These are phyloP conservation scores for Eugnorisma glareosa DNA, from an alignment of 2,888 invertebrate genomes.

Conservation along the genomic window DNA sequence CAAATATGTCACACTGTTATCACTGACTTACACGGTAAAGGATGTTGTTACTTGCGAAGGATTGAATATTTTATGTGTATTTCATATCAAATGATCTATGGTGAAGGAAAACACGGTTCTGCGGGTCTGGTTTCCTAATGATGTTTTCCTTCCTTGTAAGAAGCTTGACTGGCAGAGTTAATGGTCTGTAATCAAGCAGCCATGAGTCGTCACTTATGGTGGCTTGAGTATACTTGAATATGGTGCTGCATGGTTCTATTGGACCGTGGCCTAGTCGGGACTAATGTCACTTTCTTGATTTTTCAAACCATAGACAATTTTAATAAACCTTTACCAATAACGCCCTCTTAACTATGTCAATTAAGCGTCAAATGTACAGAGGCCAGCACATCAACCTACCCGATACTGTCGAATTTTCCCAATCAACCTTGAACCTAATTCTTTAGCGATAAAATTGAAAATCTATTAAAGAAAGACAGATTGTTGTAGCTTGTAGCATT, in stretches of 20 bases:
- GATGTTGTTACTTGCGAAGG: conserved; percentile 2
- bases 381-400: too few species aligned
- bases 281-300: background rate
- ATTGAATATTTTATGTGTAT: conserved; percentile 26
- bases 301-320: background rate
- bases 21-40: conserved; percentile 3
- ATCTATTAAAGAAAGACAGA: too few species aligned
- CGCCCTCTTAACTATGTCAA: background rate
- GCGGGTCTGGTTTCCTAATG: background rate
- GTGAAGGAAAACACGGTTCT: conserved; percentile 9
- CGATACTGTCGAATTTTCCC: too few species aligned
- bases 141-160: conserved; percentile 30
- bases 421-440: too few species aligned
- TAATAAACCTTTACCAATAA: background rate
- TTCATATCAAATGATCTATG: conserved; percentile 27
- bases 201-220: background rate
- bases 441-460: too few species aligned
- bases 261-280: background rate
- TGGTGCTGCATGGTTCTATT: background rate
- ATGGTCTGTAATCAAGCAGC: conserved; percentile 26
- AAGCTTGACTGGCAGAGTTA: conserved; percentile 13
- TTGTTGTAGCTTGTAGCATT: too few species aligned
- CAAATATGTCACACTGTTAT: conserved; percentile 46
- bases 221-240: background rate
- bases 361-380: too few species aligned